phyloP scores from a whole-genome alignment of 2,888 invertebrate species.

The Mesorhabditis belari region DNA sequence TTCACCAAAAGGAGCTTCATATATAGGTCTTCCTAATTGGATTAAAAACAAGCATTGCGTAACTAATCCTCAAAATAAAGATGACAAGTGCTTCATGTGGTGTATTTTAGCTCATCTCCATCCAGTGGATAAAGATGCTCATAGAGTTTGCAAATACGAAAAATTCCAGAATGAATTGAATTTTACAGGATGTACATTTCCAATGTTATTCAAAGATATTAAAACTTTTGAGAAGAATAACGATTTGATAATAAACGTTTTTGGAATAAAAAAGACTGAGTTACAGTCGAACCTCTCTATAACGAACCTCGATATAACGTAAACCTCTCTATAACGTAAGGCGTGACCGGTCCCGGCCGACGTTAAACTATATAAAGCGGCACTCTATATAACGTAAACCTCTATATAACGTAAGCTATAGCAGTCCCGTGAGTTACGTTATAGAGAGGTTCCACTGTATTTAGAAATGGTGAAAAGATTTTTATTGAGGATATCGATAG shows the following conservation, averaged over 20 bases:
- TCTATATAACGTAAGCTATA: too few species aligned
- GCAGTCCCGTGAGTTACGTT: too few species aligned
- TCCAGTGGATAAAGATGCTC: conserved; percentile 12
- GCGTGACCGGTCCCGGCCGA: too few species aligned
- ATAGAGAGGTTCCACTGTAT: too few species aligned
- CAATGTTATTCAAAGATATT: conserved; percentile 17
- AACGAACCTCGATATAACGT: too few species aligned
- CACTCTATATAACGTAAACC: too few species aligned
- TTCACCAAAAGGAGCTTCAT: conserved; percentile 7
- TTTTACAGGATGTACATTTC: conserved; percentile 16
- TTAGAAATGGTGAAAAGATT: too few species aligned
- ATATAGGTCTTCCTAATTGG: conserved; percentile 9
- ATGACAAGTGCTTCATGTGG: conserved; percentile 22
- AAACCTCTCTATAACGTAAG: too few species aligned
- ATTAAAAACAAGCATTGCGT: conserved; percentile 16
- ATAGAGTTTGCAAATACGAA: conserved; percentile 18
- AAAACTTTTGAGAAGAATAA: conserved; percentile 26
- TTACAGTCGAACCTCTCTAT: too few species aligned
- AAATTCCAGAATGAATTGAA: conserved; percentile 16
- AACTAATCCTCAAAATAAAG: conserved; percentile 15
- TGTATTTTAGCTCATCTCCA: conserved; percentile 14
- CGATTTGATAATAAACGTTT: conserved; percentile 21
- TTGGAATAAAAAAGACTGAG: conserved; percentile 6
- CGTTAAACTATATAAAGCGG: too few species aligned
- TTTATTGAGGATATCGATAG: too few species aligned